phyloP scores from a whole-genome alignment of 2,888 invertebrate species.

The Melikaiella ostensackeni region DNA sequence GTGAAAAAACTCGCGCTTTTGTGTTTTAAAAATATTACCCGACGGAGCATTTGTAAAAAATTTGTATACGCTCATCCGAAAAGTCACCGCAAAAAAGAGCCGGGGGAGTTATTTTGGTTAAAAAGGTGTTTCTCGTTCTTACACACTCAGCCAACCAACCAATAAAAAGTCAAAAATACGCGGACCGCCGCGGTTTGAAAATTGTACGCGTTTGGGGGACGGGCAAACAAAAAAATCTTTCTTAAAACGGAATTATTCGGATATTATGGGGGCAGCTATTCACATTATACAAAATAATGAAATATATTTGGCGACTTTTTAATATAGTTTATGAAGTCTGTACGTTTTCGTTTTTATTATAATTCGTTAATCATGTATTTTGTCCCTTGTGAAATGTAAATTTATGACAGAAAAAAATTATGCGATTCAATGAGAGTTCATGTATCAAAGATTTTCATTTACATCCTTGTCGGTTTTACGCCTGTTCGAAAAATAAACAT shows the following conservation, averaged over 20 bases:
- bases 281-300: neutral
- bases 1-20: slow-evolving; percentile 59
- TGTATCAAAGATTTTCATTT: neutral
- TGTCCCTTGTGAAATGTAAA: neutral
- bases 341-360: neutral
- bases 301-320: slow-evolving; percentile 24
- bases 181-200: slow-evolving; percentile 8
- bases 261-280: neutral
- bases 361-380: neutral
- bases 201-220: slow-evolving; percentile 27
- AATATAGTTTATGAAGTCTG: neutral
- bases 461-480: no score
- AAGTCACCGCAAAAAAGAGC: slow-evolving; percentile 53
- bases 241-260: neutral
- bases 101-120: slow-evolving; percentile 50
- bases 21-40: slow-evolving; percentile 47
- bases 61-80: slow-evolving; percentile 36
- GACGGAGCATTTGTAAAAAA: slow-evolving; percentile 38
- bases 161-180: slow-evolving; percentile 39
- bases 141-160: slow-evolving; percentile 48
- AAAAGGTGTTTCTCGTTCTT: slow-evolving; percentile 50
- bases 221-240: slow-evolving; percentile 40
- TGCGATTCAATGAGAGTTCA: neutral
- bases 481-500: no score
- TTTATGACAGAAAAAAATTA: neutral